Percentiles rank a stretch among this genome's conserved stretches.
Evolutionary conservation across 1,140 invertebrate genomes (phyloP).

Genomic region (Orius insidiosus): DNA sequence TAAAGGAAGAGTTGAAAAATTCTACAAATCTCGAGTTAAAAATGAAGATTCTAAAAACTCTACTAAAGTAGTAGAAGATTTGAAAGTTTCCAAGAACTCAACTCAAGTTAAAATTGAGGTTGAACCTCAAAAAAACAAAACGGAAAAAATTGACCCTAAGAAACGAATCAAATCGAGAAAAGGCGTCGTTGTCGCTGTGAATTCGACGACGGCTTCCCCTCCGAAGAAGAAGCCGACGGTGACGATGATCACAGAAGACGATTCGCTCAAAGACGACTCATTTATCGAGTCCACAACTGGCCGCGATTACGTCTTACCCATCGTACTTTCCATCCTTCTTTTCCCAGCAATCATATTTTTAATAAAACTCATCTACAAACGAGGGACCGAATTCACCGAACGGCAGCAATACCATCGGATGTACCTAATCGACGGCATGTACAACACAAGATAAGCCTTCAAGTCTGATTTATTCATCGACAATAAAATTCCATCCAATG

Average conservation of each 20-base stretch:
- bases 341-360: constrained; percentile 42
- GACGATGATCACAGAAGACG: constrained; percentile 10
- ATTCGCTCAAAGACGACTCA: constrained; percentile 11
- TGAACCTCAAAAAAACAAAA: too few relatives aligned
- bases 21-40: too few relatives aligned
- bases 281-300: constrained; percentile 19
- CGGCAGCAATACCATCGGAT: constrained; percentile 58
- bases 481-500: not conserved
- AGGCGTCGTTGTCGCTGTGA: not conserved
- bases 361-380: constrained; percentile 39
- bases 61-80: too few relatives aligned
- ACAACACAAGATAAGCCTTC: constrained; percentile 39
- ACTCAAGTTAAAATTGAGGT: too few relatives aligned
- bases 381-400: constrained; percentile 52
- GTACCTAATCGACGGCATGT: constrained; percentile 69
- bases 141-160: too few relatives aligned
- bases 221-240: constrained; percentile 5
- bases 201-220: not conserved
- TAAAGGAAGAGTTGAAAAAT: too few relatives aligned
- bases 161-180: too few relatives aligned
- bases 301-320: constrained; percentile 33
- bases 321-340: constrained; percentile 42
- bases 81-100: too few relatives aligned
- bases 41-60: too few relatives aligned
- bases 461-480: not conserved